These are phyloP conservation scores for Monopis laevigella DNA, from an alignment of 2,888 invertebrate species.

Conservation along the genomic window DNA sequence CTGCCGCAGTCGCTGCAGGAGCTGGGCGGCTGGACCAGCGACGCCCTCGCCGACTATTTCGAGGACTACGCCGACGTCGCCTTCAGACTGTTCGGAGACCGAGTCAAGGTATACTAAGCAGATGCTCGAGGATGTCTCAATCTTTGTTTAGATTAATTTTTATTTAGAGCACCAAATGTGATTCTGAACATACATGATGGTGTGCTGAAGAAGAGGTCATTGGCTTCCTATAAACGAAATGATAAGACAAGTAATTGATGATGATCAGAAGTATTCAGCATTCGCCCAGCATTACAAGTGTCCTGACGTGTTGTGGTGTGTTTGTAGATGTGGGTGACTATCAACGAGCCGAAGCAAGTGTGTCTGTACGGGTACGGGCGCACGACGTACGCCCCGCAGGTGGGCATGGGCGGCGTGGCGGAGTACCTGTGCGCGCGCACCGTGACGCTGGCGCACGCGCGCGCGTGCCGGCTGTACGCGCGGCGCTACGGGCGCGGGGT, in stretches of 20 bases:
- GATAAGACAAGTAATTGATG: not conserved
- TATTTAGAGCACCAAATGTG: not conserved
- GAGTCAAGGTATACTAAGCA: no score
- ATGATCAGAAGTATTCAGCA: slow-evolving; percentile 19
- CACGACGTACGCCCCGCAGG: slow-evolving; percentile 32
- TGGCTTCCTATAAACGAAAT: slow-evolving; percentile 16
- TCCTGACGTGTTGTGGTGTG: no score
- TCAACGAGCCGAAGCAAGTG: slow-evolving; percentile 60
- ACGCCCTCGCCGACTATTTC: slow-evolving; percentile 47
- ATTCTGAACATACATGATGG: slow-evolving; percentile 4
- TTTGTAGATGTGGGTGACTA: no score
- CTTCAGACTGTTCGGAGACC: slow-evolving; percentile 48
- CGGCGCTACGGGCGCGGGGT: slow-evolving; percentile 23
- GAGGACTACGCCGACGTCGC: slow-evolving; percentile 45
- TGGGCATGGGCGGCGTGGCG: slow-evolving; percentile 37
- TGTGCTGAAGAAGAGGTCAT: slow-evolving; percentile 4
- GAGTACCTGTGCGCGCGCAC: slow-evolving; percentile 66
- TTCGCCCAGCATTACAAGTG: slow-evolving; percentile 53
- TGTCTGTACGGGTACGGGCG: slow-evolving; percentile 39
- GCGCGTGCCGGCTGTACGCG: slow-evolving; percentile 63
- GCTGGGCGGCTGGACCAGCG: slow-evolving; percentile 60
- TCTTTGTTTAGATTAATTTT: slow-evolving; percentile 1
- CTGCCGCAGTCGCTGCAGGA: slow-evolving; percentile 57
- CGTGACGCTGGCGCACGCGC: slow-evolving; percentile 67
- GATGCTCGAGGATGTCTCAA: no score